Conservation (phyloP, 2,888 invertebrate species). For the Agriopis leucophaearia region DNA sequence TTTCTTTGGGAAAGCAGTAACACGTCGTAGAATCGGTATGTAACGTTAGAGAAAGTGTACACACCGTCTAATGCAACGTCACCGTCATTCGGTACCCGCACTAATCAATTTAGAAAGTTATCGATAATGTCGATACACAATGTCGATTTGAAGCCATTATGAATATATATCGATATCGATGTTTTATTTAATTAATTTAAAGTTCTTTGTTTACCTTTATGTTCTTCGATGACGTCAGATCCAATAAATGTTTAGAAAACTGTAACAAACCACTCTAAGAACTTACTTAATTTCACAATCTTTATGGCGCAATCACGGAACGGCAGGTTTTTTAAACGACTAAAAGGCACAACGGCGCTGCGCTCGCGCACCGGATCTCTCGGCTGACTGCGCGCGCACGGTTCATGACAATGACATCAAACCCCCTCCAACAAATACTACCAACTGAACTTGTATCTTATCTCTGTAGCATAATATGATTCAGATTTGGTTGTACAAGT, state of each 20-base stretch:
- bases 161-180: conserved; percentile 39
- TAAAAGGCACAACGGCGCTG: conserved; percentile 39
- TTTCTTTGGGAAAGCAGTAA: conserved; percentile 61
- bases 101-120: conserved; percentile 77
- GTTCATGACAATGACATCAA: conserved; percentile 70
- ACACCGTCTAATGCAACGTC: conserved; percentile 61
- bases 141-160: conserved; percentile 32
- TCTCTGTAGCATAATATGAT: conserved; percentile 43
- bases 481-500: conserved; percentile 38
- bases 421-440: conserved; percentile 56
- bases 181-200: conserved; percentile 33
- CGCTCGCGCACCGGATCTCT: conserved; percentile 71
- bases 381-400: conserved; percentile 74
- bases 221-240: conserved; percentile 28
- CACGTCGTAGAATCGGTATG: conserved; percentile 54
- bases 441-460: conserved; percentile 52
- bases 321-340: conserved; percentile 38
- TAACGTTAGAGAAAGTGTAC: conserved; percentile 72
- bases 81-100: conserved; percentile 59
- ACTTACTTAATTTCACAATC: conserved; percentile 40
- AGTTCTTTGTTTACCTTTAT: conserved; percentile 41
- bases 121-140: conserved; percentile 57
- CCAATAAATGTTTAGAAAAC: conserved; percentile 4
- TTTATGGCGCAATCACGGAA: conserved; percentile 28
- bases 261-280: conserved; percentile 31